Conservation (phyloP, 2,113 vertebrate genomes). For the Danionella cerebrum region DNA sequence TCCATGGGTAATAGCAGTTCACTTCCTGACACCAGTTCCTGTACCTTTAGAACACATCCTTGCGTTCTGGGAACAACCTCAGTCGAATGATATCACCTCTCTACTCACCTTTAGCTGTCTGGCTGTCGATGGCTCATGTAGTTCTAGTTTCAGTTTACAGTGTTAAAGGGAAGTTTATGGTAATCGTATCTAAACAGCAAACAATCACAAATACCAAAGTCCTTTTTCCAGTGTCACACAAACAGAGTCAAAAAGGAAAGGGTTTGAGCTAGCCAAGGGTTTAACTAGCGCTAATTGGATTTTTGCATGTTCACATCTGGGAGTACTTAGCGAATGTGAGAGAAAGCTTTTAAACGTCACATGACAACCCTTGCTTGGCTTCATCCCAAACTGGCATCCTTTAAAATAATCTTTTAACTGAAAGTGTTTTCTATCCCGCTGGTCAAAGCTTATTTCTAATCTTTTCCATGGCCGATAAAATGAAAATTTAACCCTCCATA, state of each 20-base stretch:
- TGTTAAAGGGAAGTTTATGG: too few relatives aligned
- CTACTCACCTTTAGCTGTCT: too few relatives aligned
- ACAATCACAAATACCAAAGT: too few relatives aligned
- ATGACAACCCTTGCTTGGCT: constrained; percentile 25
- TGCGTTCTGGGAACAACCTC: too few relatives aligned
- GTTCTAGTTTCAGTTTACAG: too few relatives aligned
- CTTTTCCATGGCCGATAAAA: constrained; percentile 48
- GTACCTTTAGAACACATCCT: too few relatives aligned
- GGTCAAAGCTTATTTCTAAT: constrained; percentile 49
- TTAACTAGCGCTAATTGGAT: constrained; percentile 54
- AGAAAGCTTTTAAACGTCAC: constrained; percentile 30
- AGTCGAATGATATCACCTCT: too few relatives aligned
- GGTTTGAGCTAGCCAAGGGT: constrained; percentile 5
- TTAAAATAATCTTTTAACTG: constrained; percentile 39
- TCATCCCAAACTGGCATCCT: neutral
- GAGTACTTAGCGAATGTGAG: constrained; percentile 38
- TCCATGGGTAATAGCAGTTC: too few relatives aligned
- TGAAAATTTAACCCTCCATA: constrained; percentile 37
- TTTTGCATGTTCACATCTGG: constrained; percentile 48
- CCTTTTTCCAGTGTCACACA: too few relatives aligned
- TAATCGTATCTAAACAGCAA: too few relatives aligned
- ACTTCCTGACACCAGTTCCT: too few relatives aligned
- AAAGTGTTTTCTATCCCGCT: constrained; percentile 28
- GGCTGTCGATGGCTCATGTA: too few relatives aligned
- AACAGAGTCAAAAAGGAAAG: constrained; percentile 26